Conservation (phyloP, 1,140 invertebrate genomes). For the Spodoptera frugiperda region DNA sequence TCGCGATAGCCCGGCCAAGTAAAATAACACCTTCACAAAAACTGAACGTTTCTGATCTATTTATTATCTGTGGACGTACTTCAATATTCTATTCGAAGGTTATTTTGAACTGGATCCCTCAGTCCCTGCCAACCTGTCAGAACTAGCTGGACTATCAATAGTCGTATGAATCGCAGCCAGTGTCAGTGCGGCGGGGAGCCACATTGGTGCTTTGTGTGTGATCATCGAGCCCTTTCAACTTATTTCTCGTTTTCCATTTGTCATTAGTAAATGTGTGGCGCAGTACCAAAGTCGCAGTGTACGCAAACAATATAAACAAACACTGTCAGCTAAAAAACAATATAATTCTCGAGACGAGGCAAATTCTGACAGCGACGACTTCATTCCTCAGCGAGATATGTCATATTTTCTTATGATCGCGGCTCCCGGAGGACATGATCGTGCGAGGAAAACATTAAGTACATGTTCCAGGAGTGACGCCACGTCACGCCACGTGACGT, state of each 20-base stretch:
- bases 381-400: conserved; percentile 5
- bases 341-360: not conserved
- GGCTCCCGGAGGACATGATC: not conserved
- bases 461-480: conserved; percentile 2
- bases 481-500: not conserved
- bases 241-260: no score
- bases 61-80: not conserved
- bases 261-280: no score
- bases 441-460: conserved; percentile 26
- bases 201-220: conserved; percentile 1
- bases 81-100: conserved; percentile 18
- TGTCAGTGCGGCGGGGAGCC: not conserved
- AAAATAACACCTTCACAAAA: conserved; percentile 11
- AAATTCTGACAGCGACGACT: conserved; percentile 24
- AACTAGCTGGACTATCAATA: conserved; percentile 18
- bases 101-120: not conserved
- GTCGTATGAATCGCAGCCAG: not conserved
- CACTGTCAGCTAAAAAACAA: not conserved
- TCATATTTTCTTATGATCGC: conserved; percentile 30
- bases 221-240: not conserved
- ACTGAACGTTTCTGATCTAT: conserved; percentile 9
- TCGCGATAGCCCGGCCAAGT: conserved; percentile 3
- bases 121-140: conserved; percentile 10
- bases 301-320: not conserved
- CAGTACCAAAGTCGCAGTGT: no score